Evolutionary conservation across 1,140 invertebrate species (phyloP).

Genomic region (Druon quercuslanigerum): DNA sequence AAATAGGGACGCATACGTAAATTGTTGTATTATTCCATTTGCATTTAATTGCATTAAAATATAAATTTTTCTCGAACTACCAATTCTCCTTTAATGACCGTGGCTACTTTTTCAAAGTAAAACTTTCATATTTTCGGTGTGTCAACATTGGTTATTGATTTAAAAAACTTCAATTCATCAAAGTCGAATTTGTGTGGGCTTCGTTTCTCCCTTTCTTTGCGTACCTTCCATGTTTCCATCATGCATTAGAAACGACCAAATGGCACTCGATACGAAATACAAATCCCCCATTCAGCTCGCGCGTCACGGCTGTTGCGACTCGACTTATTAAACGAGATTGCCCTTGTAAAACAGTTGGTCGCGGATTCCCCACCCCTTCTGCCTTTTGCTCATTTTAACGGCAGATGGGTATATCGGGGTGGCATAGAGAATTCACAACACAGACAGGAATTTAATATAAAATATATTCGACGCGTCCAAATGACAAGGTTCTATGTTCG

Average conservation of each 20-base stretch:
- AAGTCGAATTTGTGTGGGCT: neutral
- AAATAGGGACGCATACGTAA: too few relatives aligned
- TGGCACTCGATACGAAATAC: constrained; percentile 37
- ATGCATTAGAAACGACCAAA: constrained; percentile 39
- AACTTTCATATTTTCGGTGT: neutral
- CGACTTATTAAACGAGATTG: constrained; percentile 56
- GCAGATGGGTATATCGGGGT: constrained; percentile 41
- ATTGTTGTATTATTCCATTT: too few relatives aligned
- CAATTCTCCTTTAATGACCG: too few relatives aligned
- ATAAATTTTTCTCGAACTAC: too few relatives aligned
- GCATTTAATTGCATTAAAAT: too few relatives aligned
- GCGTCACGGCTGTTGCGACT: constrained; percentile 43
- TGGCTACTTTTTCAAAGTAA: too few relatives aligned
- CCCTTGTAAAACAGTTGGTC: constrained; percentile 59
- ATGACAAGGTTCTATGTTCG: too few relatives aligned
- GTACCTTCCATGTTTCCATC: neutral
- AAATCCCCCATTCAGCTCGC: constrained; percentile 12
- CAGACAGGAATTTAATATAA: too few relatives aligned
- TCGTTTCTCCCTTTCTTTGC: neutral
- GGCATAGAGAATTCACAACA: constrained; percentile 24
- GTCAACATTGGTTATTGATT: neutral
- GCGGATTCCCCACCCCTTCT: constrained; percentile 43
- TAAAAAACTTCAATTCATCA: neutral
- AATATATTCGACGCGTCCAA: too few relatives aligned
- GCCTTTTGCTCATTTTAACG: constrained; percentile 32